Evolutionary conservation across 2,113 vertebrate genomes (phyloP).

Genomic region (Prunella fulvescens): DNA sequence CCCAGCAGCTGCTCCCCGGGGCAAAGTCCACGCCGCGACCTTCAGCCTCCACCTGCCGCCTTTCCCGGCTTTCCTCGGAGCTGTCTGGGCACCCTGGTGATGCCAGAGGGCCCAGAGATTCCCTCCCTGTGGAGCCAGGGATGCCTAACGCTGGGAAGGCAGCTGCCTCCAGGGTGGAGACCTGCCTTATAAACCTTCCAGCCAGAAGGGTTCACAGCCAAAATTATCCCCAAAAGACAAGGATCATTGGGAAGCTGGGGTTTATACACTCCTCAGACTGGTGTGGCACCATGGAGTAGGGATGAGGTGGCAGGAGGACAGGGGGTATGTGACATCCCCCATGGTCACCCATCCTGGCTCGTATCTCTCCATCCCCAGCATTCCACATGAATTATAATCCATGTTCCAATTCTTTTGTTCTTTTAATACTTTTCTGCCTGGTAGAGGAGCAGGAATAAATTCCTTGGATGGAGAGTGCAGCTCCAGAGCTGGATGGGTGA

Average conservation of each 20-base stretch:
- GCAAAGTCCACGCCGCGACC: background rate
- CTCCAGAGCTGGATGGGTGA: background rate
- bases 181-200: too few relatives aligned
- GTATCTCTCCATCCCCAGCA: background rate
- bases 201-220: background rate
- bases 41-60: slow-evolving; percentile 12
- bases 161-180: rapidly evolving
- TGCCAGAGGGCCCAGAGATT: background rate
- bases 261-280: rapidly evolving
- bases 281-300: rapidly evolving
- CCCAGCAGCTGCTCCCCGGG: background rate
- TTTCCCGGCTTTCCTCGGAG: background rate
- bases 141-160: background rate
- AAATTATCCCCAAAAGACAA: background rate
- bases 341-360: rapidly evolving
- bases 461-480: background rate
- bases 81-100: background rate
- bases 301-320: background rate
- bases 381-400: background rate
- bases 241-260: rapidly evolving
- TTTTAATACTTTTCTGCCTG: background rate
- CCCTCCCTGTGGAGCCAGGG: rapidly evolving
- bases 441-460: background rate
- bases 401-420: background rate
- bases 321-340: background rate